A percentile compares a stretch with the other conserved stretches of the same genome.
phyloP scores from a whole-genome alignment of 2,113 vertebrate species.

The Centrocercus urophasianus region DNA sequence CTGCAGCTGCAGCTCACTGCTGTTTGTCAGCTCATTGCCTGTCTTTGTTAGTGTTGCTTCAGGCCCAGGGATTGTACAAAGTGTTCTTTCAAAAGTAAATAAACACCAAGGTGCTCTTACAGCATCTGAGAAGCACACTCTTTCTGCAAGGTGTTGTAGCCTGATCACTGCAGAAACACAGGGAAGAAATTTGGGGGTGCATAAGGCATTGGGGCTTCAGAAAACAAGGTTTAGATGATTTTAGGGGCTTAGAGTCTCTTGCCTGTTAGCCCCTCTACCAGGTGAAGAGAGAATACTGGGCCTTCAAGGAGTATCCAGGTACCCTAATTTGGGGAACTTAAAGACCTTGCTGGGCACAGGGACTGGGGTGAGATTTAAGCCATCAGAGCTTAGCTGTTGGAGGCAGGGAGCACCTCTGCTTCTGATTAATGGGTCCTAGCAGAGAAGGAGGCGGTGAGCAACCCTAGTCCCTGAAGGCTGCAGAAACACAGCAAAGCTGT shows the following conservation, averaged over 20 bases:
- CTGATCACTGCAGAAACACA: neutral
- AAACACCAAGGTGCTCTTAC: neutral
- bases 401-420: neutral
- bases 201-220: neutral
- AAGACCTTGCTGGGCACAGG: neutral
- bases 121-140: neutral
- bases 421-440: neutral
- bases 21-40: neutral
- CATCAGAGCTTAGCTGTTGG: neutral
- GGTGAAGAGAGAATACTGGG: neutral
- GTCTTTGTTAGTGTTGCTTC: constrained; percentile 43
- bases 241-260: neutral
- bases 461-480: neutral
- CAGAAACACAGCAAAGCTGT: neutral
- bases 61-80: constrained; percentile 25
- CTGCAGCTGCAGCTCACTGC: neutral
- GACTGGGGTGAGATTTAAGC: neutral
- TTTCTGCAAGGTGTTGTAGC: neutral
- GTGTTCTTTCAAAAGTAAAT: constrained; percentile 11
- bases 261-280: neutral
- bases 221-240: neutral
- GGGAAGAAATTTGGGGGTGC: neutral
- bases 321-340: neutral
- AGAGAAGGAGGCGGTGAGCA: neutral
- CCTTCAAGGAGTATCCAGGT: neutral